phyloP scores from a whole-genome alignment of 2,113 vertebrate species.

The Cavia aperea region DNA sequence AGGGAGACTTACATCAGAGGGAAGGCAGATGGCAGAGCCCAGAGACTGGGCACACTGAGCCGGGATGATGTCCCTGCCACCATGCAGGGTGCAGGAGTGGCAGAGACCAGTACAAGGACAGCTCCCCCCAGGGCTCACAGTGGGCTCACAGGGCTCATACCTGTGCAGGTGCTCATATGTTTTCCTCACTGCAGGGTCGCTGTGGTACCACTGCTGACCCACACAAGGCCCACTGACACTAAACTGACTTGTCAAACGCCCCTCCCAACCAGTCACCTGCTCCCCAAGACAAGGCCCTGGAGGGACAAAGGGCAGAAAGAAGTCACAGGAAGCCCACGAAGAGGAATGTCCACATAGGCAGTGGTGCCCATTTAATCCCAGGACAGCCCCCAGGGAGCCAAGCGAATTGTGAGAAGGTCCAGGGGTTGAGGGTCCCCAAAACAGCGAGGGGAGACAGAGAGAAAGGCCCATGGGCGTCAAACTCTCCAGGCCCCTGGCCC shows the following conservation, averaged over 20 bases:
- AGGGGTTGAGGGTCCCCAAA: background rate
- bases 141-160: no score
- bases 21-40: background rate
- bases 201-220: background rate
- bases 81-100: background rate
- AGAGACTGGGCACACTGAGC: background rate
- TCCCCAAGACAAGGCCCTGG: background rate
- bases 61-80: background rate
- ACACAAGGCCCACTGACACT: no score
- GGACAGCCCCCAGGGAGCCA: background rate
- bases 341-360: background rate
- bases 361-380: background rate
- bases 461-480: background rate
- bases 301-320: background rate
- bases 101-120: background rate
- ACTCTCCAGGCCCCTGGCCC: background rate
- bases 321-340: background rate
- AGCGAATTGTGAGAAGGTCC: background rate
- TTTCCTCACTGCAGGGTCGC: background rate
- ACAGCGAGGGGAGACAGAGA: background rate
- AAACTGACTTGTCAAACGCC: background rate
- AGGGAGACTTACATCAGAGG: fast-evolving
- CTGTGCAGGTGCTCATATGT: background rate
- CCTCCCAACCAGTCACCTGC: background rate
- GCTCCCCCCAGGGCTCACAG: background rate